These are phyloP conservation scores for Arrhopalites spinosus DNA, from an alignment of 2,888 invertebrate genomes.

Conservation along the genomic window DNA sequence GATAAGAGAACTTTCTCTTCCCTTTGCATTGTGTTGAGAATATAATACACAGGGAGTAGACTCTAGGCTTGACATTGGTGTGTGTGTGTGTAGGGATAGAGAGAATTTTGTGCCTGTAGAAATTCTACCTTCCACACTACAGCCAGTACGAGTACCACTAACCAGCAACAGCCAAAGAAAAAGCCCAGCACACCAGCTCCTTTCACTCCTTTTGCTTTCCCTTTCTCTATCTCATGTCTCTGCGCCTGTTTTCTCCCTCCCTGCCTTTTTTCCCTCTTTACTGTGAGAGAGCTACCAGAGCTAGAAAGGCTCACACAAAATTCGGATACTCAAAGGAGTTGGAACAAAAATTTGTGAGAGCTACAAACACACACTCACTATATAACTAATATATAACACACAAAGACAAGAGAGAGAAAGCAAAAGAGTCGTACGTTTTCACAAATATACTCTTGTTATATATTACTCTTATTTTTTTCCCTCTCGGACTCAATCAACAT, in stretches of 20 bases:
- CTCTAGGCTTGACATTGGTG: no score
- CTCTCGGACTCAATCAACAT: background rate
- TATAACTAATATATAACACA: background rate
- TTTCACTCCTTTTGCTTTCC: background rate
- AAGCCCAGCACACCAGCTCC: no score
- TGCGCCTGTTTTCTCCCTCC: constrained; percentile 1
- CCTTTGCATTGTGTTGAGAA: background rate
- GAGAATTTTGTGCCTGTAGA: background rate
- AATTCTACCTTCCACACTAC: no score
- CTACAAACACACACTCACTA: background rate
- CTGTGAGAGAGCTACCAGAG: background rate
- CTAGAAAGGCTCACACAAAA: background rate
- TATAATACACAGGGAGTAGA: background rate
- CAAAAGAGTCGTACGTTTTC: background rate
- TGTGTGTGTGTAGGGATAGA: no score
- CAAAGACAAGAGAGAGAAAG: background rate
- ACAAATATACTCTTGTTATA: background rate
- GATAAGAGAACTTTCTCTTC: background rate
- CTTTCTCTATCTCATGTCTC: background rate
- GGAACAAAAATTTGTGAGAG: background rate
- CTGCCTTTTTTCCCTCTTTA: background rate
- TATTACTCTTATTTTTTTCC: background rate
- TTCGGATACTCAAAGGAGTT: constrained; percentile 15
- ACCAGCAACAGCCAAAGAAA: no score
- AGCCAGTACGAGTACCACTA: no score